Evolutionary conservation across 2,888 invertebrate genomes (phyloP).

Genomic region (Agrenia bidenticulata): DNA sequence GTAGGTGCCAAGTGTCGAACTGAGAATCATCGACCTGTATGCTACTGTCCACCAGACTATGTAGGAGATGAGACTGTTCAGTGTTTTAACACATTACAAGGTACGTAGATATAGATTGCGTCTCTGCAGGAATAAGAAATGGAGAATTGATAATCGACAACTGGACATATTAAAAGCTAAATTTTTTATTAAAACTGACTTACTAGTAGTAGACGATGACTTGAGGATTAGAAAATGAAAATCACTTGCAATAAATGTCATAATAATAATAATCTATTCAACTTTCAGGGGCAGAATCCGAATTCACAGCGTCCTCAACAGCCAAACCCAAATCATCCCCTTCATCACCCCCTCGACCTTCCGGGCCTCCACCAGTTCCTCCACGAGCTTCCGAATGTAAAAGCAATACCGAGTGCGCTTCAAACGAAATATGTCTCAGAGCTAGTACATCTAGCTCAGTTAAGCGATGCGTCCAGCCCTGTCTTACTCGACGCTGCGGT

Average conservation of each 20-base stretch:
- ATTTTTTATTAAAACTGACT: no score
- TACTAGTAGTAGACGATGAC: no score
- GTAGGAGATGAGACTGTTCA: conserved; percentile 41
- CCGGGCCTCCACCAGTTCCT: conserved; percentile 9
- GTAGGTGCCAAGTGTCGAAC: conserved; percentile 29
- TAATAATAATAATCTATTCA: no score
- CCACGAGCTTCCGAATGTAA: conserved; percentile 23
- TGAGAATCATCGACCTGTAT: conserved; percentile 37
- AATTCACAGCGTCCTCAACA: background rate
- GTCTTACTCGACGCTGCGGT: conserved; percentile 38
- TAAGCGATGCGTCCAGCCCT: conserved; percentile 34
- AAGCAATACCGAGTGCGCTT: conserved; percentile 26
- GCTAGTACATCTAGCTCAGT: background rate
- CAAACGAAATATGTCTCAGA: conserved; percentile 27
- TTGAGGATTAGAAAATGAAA: no score
- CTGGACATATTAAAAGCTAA: no score
- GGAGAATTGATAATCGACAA: no score
- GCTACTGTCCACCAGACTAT: conserved; percentile 37
- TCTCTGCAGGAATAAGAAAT: no score
- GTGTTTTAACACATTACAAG: conserved; percentile 42
- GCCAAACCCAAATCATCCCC: background rate
- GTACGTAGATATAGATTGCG: no score
- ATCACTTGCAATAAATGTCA: no score
- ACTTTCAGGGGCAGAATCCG: no score
- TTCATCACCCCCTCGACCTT: background rate